A percentile compares a stretch with the other conserved stretches of the same genome.
Evolutionary conservation across 2,888 invertebrate species (phyloP).

Genomic region (Agonum fuliginosum): DNA sequence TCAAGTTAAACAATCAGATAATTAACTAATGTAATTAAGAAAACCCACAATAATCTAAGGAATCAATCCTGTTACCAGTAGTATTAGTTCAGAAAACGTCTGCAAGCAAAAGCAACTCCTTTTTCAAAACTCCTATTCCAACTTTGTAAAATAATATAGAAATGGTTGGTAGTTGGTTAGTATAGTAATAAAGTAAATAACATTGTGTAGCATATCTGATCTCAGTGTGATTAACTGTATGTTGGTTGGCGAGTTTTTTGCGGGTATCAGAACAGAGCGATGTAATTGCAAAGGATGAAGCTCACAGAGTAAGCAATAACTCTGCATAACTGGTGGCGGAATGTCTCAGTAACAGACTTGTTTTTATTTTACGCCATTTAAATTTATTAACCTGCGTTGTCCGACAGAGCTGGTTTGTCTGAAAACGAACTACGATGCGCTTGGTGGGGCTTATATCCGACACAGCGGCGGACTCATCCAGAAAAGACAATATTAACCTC

Average conservation of each 20-base stretch:
- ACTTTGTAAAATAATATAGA: not conserved
- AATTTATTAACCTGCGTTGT: constrained; percentile 51
- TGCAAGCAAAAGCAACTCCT: no score
- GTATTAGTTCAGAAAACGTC: no score
- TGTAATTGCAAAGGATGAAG: constrained; percentile 46
- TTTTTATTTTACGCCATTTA: constrained; percentile 52
- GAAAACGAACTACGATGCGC: constrained; percentile 38
- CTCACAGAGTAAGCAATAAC: constrained; percentile 47
- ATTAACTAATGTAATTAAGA: no score
- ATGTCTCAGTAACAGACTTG: constrained; percentile 47
- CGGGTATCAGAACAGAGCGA: constrained; percentile 12
- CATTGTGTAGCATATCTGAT: not conserved
- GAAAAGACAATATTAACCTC: no score
- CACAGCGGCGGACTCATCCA: constrained; percentile 8
- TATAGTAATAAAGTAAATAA: constrained; percentile 29
- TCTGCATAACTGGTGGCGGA: constrained; percentile 54
- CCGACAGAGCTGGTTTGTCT: constrained; percentile 46
- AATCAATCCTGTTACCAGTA: no score
- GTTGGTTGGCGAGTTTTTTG: constrained; percentile 18
- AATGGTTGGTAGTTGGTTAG: no score
- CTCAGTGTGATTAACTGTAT: constrained; percentile 10
- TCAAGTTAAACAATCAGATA: no score
- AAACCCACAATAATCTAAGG: no score
- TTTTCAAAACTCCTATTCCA: no score
- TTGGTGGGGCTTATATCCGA: not conserved